A percentile compares a stretch with the other conserved stretches of the same genome.
These are phyloP conservation scores for Phocides pigmalion DNA, from an alignment of 1,140 invertebrate species.

Conservation along the genomic window DNA sequence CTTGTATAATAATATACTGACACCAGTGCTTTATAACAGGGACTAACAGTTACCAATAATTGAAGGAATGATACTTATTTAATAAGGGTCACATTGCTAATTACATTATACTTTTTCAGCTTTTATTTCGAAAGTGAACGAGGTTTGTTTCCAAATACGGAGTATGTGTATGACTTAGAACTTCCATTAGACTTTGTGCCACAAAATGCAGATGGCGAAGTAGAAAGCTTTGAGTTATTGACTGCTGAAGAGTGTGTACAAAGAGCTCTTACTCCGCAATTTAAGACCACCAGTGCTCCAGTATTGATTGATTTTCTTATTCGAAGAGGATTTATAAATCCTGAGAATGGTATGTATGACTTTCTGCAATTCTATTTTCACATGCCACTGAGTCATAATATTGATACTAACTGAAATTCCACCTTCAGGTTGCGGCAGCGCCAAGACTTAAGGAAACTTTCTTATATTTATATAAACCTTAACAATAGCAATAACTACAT, in stretches of 20 bases:
- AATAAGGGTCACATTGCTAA: too few relatives aligned
- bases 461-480: too few relatives aligned
- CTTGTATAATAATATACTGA: too few relatives aligned
- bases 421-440: too few relatives aligned
- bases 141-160: constrained; percentile 96
- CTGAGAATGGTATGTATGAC: constrained; percentile 91
- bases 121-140: constrained; percentile 96
- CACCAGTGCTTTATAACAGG: too few relatives aligned
- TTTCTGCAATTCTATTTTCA: constrained; percentile 11
- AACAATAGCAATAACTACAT: too few relatives aligned
- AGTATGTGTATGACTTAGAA: constrained; percentile 97
- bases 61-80: too few relatives aligned
- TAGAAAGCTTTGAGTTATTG: constrained; percentile 94
- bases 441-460: too few relatives aligned
- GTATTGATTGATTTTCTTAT: constrained; percentile 96
- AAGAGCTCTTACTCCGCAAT: constrained; percentile 91
- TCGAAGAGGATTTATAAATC: constrained; percentile 93
- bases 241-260: constrained; percentile 92
- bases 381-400: too few relatives aligned
- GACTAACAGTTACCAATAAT: too few relatives aligned
- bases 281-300: constrained; percentile 96
- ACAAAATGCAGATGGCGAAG: constrained; percentile 96
- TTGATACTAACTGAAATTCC: too few relatives aligned
- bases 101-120: constrained; percentile 77
- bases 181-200: constrained; percentile 95